Evolutionary conservation across 2,888 invertebrate species (phyloP), one percentile per base, ranked within the genome.

Genomic region (Anodontia alba): DNA sequence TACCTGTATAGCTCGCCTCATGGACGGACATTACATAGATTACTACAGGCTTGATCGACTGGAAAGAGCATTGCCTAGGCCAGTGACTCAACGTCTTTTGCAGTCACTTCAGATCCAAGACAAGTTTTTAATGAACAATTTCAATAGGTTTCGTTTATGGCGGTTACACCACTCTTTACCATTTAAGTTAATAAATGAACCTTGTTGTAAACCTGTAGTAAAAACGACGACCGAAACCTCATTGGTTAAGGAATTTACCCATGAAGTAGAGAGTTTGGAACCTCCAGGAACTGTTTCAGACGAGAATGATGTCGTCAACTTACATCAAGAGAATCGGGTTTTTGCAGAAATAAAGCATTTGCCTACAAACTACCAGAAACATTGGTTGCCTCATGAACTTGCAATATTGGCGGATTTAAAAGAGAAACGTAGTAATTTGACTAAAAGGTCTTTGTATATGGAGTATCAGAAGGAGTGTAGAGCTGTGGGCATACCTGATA

Each of bases 81-180:
- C 67, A 36, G 67, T 67, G 38, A 67, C 17, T 5, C 67, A 67
- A 17, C 67, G 36, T 20, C 36, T 38, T n/a, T 67, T 67, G 26
- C 31, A 67, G 17, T 38, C 42, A 42, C 67, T 31, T 36, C 38
- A 67, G 33, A 67, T 67, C n/a, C 42, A 38, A 42, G 36, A 36
- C 67, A 67, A 67, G 42, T 67, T 67, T 17, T 29, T 67, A n/a
- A 33, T 67, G 33, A 67, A 67, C 17, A 36, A 67, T 7, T 67
- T 67, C 42, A 67, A 67, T 17, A 31, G 23, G 67, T 67, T 29
- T n/a, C n/a, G 67, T 5, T 42, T 67, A 33, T 67, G 67, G 67
- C 2, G 67, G 23, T 42, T 67, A 38, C 62, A 62, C 36, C 62
- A 62, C 23, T 62, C 62, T 8, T 62, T 62, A 20, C 62, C 62